A percentile compares a stretch with the other conserved stretches of the same genome.
Evolutionary conservation across 2,888 invertebrate genomes (phyloP).

Genomic region (Chrysomela aeneicollis): DNA sequence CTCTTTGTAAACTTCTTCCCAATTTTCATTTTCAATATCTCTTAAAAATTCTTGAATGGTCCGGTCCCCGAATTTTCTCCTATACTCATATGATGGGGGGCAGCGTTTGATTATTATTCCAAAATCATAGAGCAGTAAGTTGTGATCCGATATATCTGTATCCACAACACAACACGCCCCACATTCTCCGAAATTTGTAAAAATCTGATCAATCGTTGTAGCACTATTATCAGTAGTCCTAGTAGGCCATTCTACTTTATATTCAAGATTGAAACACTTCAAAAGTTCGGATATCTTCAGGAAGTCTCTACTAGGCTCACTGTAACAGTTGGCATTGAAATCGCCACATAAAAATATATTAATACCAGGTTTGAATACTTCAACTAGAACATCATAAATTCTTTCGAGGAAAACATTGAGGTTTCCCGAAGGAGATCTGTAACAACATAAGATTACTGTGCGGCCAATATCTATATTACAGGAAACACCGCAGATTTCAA

Average conservation of each 20-base stretch:
- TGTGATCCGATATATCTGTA: slow-evolving; percentile 9
- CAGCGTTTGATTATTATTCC: no score
- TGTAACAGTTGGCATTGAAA: not conserved
- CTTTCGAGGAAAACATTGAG: not conserved
- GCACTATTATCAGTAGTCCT: no score
- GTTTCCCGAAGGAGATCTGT: not conserved
- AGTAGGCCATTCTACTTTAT: no score
- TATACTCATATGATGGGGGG: not conserved
- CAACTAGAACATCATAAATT: slow-evolving; percentile 2
- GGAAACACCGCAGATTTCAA: slow-evolving; percentile 3
- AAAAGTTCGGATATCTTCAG: no score
- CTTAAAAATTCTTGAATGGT: not conserved
- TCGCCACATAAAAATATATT: slow-evolving; percentile 10
- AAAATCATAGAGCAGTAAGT: slow-evolving; percentile 11
- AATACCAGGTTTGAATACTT: slow-evolving; percentile 5
- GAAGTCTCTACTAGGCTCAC: not conserved
- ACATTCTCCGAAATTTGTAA: slow-evolving; percentile 2
- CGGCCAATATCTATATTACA: not conserved
- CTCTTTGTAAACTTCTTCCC: slow-evolving; percentile 3
- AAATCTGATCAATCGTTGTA: no score
- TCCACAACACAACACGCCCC: slow-evolving; percentile 5
- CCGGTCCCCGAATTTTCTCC: slow-evolving; percentile 5
- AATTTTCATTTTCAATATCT: not conserved
- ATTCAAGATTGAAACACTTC: no score
- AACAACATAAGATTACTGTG: not conserved